phyloP scores from a whole-genome alignment of 2,113 vertebrate genomes.

The Alethe castanea region DNA sequence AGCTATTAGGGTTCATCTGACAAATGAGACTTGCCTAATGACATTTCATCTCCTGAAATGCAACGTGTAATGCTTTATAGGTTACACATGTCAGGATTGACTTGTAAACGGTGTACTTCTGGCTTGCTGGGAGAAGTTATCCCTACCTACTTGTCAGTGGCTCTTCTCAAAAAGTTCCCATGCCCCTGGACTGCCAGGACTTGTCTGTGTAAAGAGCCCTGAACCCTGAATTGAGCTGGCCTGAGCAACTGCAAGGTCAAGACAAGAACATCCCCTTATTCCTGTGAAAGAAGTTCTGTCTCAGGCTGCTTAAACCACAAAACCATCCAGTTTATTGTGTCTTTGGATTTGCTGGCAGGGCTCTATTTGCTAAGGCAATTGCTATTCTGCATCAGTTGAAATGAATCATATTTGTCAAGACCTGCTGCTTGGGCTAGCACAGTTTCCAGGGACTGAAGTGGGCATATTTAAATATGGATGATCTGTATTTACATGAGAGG shows the following conservation, averaged over 20 bases:
- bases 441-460: not conserved
- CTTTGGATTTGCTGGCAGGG: not conserved
- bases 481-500: not conserved
- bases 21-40: conserved; percentile 1
- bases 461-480: not conserved
- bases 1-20: conserved; percentile 33
- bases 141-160: not conserved
- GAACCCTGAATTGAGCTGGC: not conserved
- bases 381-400: not conserved
- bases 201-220: not conserved
- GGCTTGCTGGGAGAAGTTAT: not conserved
- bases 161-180: not conserved
- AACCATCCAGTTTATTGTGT: not conserved
- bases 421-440: not conserved
- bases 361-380: not conserved
- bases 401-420: not conserved
- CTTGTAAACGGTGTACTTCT: not conserved
- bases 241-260: not conserved
- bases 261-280: not conserved
- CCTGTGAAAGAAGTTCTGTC: not conserved
- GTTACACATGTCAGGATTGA: not conserved
- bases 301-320: not conserved
- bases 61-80: not conserved
- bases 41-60: conserved; percentile 27
- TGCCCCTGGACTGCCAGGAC: not conserved